Percentiles rank a stretch among this genome's conserved stretches.
These are phyloP conservation scores for Myrmecophaga tridactyla DNA, from an alignment of 2,113 vertebrate species.

Conservation along the genomic window DNA sequence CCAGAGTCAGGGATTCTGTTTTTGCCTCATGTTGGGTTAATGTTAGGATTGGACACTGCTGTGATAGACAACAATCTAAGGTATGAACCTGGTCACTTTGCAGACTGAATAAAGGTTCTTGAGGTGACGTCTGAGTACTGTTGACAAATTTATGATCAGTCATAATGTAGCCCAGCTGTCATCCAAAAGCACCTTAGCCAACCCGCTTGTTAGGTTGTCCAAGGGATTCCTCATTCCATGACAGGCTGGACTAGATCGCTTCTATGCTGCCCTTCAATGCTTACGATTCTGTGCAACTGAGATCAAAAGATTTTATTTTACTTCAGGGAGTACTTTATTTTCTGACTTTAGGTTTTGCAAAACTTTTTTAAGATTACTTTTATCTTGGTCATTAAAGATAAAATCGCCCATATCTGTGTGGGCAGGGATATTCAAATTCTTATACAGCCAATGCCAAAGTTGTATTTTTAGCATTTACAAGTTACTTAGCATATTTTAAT, in stretches of 20 bases:
- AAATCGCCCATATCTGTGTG: conserved; percentile 60
- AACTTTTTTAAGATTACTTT: conserved; percentile 54
- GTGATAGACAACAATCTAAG: neutral
- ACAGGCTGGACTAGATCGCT: neutral
- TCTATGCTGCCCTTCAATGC: neutral
- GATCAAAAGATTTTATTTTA: conserved; percentile 23
- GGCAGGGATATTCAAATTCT: conserved; percentile 64
- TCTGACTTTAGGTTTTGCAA: conserved; percentile 29
- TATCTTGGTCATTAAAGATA: conserved; percentile 69
- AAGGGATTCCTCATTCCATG: neutral
- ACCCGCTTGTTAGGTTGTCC: neutral
- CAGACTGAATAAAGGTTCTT: neutral
- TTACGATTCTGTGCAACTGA: conserved; percentile 14
- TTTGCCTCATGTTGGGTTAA: conserved; percentile 19
- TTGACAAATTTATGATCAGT: neutral
- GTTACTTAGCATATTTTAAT: conserved; percentile 71
- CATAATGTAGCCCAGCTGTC: neutral
- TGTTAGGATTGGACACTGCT: neutral
- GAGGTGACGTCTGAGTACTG: conserved; percentile 1
- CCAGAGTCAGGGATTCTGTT: conserved; percentile 22
- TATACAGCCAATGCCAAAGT: conserved; percentile 61
- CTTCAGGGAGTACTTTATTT: conserved; percentile 60
- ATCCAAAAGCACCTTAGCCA: neutral
- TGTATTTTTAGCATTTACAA: conserved; percentile 74
- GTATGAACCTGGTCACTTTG: neutral